Evolutionary conservation across 2,888 invertebrate species (phyloP).

Genomic region (Amphipyra berbera): DNA sequence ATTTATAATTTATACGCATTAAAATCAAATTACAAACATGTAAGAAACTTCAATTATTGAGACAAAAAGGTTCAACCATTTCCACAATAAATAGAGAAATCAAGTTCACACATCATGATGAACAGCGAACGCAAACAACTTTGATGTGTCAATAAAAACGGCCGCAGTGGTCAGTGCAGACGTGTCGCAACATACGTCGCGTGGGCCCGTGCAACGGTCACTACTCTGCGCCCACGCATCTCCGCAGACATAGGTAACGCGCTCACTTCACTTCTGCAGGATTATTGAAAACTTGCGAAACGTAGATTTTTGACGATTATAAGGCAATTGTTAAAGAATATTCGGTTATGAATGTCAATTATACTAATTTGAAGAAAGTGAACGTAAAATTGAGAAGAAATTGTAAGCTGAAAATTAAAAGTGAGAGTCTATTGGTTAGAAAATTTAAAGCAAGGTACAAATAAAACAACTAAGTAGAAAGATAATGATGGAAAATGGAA

Average conservation of each 20-base stretch:
- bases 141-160: slow-evolving; percentile 54
- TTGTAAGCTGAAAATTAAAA: slow-evolving; percentile 1
- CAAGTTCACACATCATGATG: slow-evolving; percentile 42
- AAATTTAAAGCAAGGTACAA: slow-evolving; percentile 24
- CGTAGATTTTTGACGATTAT: slow-evolving; percentile 18
- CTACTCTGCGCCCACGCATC: slow-evolving; percentile 67
- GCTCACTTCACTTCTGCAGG: slow-evolving; percentile 28
- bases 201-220: slow-evolving; percentile 66
- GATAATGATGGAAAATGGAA: slow-evolving; percentile 28
- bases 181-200: slow-evolving; percentile 65
- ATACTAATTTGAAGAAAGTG: slow-evolving; percentile 12
- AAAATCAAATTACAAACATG: no score
- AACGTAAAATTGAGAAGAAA: slow-evolving; percentile 9
- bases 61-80: slow-evolving; percentile 26
- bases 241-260: slow-evolving; percentile 45
- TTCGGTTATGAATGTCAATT: neutral
- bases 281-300: slow-evolving; percentile 39
- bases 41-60: slow-evolving; percentile 15
- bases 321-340: slow-evolving; percentile 4
- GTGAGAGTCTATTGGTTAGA: slow-evolving; percentile 24
- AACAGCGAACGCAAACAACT: slow-evolving; percentile 29
- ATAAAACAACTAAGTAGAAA: slow-evolving; percentile 11
- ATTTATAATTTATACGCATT: no score
- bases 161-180: slow-evolving; percentile 48
- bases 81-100: slow-evolving; percentile 38